Base-by-base conservation (phyloP, 2,113 vertebrate species). In the Cebus imitator region DNA sequence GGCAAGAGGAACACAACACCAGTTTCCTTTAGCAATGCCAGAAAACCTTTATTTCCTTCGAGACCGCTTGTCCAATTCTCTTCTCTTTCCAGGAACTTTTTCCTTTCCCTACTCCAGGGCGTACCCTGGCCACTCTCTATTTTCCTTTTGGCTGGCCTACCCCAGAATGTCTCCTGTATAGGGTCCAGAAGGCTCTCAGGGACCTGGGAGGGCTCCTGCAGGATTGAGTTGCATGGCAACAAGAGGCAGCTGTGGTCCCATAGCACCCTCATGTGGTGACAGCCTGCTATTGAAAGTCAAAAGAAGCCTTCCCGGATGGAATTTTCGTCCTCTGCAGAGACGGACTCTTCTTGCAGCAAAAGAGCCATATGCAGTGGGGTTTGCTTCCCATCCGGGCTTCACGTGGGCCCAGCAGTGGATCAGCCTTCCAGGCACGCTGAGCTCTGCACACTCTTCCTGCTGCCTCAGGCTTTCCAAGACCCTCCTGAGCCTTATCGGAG, bases 21-120 rank as follows among this genome's bases (percentile, higher is more conserved):
- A 61, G n/a, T 55, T 27, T 83, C 43, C 40, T 90, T 84, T 50
- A 80, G 83, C 32, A 87, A 81, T 21, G 35, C 80, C 91, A 84
- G 30, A 80, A 91, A 91, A 94, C 58, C 66, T 98, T 98, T 97
- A 97, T 97, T 97, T 95, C 81, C 81, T 20, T 16, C 45, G 45
- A 75, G 76, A 78, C 79, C 13, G 35, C 61, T 11, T 1, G 61
- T 64, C 14, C 73, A 30, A 13, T 45, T 75, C 50, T 64, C n/a
- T 91, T 85, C 43, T 85, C 64, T 52, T 88, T 66, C 43, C 11
- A 6, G 87, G 17, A 50, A 55, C 55, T 32, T 68, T 55, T n/a
- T 23, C 40, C 61, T 89, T 82, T 80, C 68, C 61, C 35, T 25
- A 64, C 45, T 25, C 8, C 27, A 58, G 43, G 50, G 43, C 18